Evolutionary conservation across 2,113 vertebrate genomes (phyloP).

Genomic region (Genyomyrus donnyi): DNA sequence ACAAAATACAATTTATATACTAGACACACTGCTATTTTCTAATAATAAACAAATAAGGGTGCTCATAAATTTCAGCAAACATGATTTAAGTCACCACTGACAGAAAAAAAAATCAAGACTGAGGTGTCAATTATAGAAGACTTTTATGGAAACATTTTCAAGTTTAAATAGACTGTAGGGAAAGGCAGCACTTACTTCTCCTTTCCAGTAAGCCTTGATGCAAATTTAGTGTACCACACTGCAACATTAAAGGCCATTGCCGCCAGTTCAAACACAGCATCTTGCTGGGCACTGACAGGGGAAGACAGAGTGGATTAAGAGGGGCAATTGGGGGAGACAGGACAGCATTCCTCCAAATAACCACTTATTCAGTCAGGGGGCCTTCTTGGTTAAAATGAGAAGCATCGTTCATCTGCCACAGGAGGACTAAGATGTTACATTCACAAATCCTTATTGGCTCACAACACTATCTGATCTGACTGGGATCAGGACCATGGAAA

Average conservation of each 20-base stretch:
- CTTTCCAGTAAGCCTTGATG: slow-evolving; percentile 88
- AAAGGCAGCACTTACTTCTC: slow-evolving; percentile 79
- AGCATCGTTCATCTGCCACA: background rate
- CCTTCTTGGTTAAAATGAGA: background rate
- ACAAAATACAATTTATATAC: background rate
- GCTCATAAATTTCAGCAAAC: background rate
- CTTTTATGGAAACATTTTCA: background rate
- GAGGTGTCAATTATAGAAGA: background rate
- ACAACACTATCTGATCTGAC: background rate
- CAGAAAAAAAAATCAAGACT: background rate
- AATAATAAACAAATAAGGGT: background rate
- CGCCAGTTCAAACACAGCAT: slow-evolving; percentile 87
- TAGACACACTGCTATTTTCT: background rate
- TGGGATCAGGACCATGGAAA: background rate
- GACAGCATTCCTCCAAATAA: background rate
- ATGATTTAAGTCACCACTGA: background rate
- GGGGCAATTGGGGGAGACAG: background rate
- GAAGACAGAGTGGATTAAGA: slow-evolving; percentile 11
- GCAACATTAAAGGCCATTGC: slow-evolving; percentile 95
- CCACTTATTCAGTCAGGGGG: background rate
- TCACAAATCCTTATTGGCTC: background rate
- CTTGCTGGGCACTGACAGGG: slow-evolving; percentile 79
- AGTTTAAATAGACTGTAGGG: background rate
- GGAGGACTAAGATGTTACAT: background rate
- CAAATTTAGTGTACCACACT: slow-evolving; percentile 93